phyloP scores from a whole-genome alignment of 2,797 vertebrate species.

The Delichon dasypus region DNA sequence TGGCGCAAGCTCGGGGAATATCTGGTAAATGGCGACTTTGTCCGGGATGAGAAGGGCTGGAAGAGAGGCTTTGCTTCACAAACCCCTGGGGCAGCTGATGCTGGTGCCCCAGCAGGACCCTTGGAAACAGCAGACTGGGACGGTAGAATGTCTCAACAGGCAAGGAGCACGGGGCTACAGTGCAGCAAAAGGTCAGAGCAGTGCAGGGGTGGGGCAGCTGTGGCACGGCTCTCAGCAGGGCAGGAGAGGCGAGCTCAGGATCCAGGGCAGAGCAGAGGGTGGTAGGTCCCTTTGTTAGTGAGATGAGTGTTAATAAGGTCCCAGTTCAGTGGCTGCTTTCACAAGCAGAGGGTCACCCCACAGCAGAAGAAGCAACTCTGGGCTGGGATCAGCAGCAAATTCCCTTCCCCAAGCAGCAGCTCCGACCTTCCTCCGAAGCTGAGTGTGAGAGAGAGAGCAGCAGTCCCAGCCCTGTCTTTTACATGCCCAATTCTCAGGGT shows the following conservation, averaged over 20 bases:
- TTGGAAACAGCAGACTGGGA: not conserved
- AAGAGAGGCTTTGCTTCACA: not conserved
- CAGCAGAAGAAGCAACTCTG: not conserved
- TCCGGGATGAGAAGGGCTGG: not conserved
- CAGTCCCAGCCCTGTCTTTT: not conserved
- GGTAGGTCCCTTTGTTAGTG: no score
- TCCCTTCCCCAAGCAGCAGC: not conserved
- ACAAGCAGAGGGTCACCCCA: not conserved
- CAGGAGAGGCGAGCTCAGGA: not conserved
- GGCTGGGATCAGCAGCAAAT: no score
- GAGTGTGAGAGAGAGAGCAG: not conserved
- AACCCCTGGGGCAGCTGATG: not conserved
- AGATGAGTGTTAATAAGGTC: not conserved
- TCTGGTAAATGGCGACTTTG: rapidly evolving
- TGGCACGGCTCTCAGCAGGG: not conserved
- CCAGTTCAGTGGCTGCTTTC: not conserved
- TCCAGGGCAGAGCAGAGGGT: not conserved
- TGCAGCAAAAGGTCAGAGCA: not conserved
- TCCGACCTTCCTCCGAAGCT: not conserved
- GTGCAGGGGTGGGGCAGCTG: not conserved
- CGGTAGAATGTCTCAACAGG: not conserved
- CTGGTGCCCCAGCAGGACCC: not conserved
- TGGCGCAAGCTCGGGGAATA: not conserved
- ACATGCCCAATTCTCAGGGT: not conserved
- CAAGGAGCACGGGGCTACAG: not conserved